phyloP scores from a whole-genome alignment of 2,797 vertebrate species.

The Miichthys miiuy region DNA sequence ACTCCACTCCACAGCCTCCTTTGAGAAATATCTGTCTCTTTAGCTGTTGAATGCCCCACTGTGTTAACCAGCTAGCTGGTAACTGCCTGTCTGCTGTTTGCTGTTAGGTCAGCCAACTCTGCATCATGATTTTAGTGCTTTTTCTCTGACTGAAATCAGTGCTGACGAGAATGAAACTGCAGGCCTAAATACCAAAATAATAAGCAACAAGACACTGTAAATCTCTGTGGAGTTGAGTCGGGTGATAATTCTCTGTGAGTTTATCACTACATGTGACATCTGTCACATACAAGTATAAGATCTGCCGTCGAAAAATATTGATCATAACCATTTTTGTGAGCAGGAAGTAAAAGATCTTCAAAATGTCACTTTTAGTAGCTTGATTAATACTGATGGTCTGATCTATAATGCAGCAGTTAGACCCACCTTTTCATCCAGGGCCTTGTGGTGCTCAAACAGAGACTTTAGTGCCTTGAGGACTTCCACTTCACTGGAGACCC shows the following conservation, averaged over 20 bases:
- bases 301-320: neutral
- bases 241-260: neutral
- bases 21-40: neutral
- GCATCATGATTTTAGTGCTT: too few species aligned
- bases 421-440: slow-evolving; percentile 94
- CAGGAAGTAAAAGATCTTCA: too few species aligned
- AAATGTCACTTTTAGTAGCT: neutral
- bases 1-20: neutral
- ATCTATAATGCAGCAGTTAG: neutral
- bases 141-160: too few species aligned
- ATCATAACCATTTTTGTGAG: neutral
- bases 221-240: neutral
- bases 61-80: neutral
- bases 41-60: neutral
- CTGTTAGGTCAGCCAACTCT: neutral
- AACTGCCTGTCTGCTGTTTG: neutral
- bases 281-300: neutral
- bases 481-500: slow-evolving; percentile 96
- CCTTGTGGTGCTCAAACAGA: slow-evolving; percentile 96
- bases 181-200: neutral
- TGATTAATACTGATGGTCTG: neutral
- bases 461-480: slow-evolving; percentile 97
- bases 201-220: neutral
- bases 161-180: neutral
- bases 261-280: neutral